Evolutionary conservation across 2,797 vertebrate species (phyloP), one percentile per base, ranked within the genome.

Genomic region (Smutsia temminckii): DNA sequence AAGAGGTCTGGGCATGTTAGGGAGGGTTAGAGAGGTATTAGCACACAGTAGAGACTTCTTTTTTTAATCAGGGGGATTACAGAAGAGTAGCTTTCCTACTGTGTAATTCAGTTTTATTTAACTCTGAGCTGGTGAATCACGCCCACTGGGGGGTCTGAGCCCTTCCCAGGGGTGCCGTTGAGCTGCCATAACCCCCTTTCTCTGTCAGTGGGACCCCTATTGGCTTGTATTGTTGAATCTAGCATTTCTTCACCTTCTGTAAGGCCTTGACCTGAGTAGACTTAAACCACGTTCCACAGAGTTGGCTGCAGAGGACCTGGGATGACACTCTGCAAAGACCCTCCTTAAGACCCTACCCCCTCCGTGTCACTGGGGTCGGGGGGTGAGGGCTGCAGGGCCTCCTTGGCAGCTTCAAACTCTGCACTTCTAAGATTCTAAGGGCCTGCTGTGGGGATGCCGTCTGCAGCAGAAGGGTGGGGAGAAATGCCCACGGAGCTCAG

Each of bases 121-220:
- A 42, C 4, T 5, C 37, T 29, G 4, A 59, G 53, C 49, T 34
- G 83, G 57, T 6, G 63, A 46, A 23, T 68, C 37, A 11, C 3
- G 13, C 4, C 40, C 3, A 0, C 5, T 2, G 46, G 2, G 20
- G n/a, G 12, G 11, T 18, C 34, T 7, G 3, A 64, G 23, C 34
- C 16, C 53, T 55, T 66, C 37, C 46, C 55, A 11, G 25, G 57
- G 25, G 6, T 61, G 3, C 32, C 32, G 46, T 13, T 40, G 85
- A 17, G 40, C 18, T 27, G 37, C 11, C 20, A 29, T 3, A 23
- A 0, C 53, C 8, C 12, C 21, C 17, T n/a, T 72, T 12, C 2
- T 49, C 85, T 40, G 63, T 20, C 27, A 9, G 2, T 1, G 21
- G 46, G 63, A 13, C 2, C 6, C 46, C 10, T 11, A 0, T 6